Evolutionary conservation across 92 coral and sea anemone species (phyloP).

Genomic region (Anthopleura xanthogrammica): DNA sequence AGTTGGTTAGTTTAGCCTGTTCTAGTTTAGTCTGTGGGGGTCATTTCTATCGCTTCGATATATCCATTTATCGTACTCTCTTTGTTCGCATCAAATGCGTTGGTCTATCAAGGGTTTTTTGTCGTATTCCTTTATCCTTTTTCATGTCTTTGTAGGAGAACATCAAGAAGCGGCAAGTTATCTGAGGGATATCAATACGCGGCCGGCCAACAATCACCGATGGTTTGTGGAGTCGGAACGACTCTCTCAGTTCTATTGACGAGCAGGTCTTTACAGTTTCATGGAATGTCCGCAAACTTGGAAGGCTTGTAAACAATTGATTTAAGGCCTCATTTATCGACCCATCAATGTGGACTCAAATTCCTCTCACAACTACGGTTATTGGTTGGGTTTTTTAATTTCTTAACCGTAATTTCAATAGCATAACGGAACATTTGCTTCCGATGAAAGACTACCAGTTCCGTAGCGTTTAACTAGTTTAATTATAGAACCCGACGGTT

Average conservation of each 20-base stretch:
- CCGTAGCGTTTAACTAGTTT: slow-evolving; percentile 34
- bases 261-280: neutral
- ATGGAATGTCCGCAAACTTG: slow-evolving; percentile 25
- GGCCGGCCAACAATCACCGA: slow-evolving; percentile 14
- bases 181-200: slow-evolving; percentile 19
- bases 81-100: slow-evolving; percentile 19
- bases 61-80: neutral
- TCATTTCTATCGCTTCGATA: neutral
- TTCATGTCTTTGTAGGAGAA: slow-evolving; percentile 17
- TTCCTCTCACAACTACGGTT: slow-evolving; percentile 15
- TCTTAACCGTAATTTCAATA: slow-evolving; percentile 35
- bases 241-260: slow-evolving; percentile 4
- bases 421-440: slow-evolving; percentile 35
- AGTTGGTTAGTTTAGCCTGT: neutral
- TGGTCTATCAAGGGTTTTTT: slow-evolving; percentile 19
- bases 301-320: slow-evolving; percentile 12
- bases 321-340: slow-evolving; percentile 21
- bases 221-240: slow-evolving; percentile 40
- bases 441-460: slow-evolving; percentile 26
- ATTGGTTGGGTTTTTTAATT: slow-evolving; percentile 37
- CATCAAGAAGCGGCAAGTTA: slow-evolving; percentile 21
- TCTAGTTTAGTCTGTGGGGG: slow-evolving; percentile 5
- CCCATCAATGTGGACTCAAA: slow-evolving; percentile 21
- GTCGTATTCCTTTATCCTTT: neutral
- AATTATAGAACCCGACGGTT: slow-evolving; percentile 15